phyloP scores from a whole-genome alignment of 2,888 invertebrate species.

The Incurvaria masculella region DNA sequence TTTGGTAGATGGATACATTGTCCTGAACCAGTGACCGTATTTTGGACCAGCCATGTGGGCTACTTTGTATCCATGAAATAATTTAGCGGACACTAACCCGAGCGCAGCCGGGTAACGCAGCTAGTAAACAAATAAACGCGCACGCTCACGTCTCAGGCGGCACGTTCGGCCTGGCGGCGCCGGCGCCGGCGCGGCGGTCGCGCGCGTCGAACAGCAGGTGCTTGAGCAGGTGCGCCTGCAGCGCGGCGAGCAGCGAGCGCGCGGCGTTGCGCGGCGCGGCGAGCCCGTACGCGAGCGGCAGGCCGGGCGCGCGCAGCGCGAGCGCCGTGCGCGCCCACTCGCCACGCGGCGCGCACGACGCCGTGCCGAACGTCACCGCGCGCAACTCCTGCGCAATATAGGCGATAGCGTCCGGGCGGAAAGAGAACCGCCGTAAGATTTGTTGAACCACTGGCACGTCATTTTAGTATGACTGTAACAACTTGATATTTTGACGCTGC shows the following conservation, averaged over 20 bases:
- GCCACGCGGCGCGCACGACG: constrained; percentile 65
- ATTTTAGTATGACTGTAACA: no score
- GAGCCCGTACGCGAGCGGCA: constrained; percentile 61
- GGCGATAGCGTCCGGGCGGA: background rate
- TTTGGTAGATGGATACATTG: no score
- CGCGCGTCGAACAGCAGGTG: constrained; percentile 60
- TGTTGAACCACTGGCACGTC: no score
- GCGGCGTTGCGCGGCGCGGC: constrained; percentile 65
- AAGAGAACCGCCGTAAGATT: no score
- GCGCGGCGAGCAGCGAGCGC: constrained; percentile 60
- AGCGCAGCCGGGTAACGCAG: background rate
- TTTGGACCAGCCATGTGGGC: no score
- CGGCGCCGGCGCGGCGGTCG: constrained; percentile 34
- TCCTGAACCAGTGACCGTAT: no score
- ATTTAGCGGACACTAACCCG: no score
- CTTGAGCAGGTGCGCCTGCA: constrained; percentile 69
- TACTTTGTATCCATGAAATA: no score
- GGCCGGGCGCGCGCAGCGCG: constrained; percentile 58
- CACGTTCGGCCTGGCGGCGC: constrained; percentile 44
- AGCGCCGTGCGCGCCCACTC: constrained; percentile 71
- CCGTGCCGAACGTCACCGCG: constrained; percentile 61
- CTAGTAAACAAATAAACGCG: background rate
- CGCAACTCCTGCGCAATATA: constrained; percentile 53
- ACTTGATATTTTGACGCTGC: no score
- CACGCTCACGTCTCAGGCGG: constrained; percentile 53